These are phyloP conservation scores for Volucella inflata DNA, from an alignment of 2,888 invertebrate species.

Conservation along the genomic window DNA sequence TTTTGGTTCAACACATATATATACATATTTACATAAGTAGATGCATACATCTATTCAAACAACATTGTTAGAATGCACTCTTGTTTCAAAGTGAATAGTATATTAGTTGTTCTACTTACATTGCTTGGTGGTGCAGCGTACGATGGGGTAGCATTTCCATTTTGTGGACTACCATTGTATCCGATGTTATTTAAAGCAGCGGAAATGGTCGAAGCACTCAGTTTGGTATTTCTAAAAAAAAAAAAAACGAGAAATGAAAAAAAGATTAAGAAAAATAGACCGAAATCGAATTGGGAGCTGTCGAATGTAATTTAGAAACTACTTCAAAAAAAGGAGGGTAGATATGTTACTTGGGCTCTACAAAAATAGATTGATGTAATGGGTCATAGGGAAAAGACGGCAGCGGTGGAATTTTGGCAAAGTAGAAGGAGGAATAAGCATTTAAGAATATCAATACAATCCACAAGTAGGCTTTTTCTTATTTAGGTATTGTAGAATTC, in stretches of 20 bases:
- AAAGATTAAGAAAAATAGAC: constrained; percentile 14
- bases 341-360: constrained; percentile 1
- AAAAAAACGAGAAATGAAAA: constrained; percentile 20
- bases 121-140: constrained; percentile 78
- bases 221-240: constrained; percentile 86
- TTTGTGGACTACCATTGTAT: constrained; percentile 82
- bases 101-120: constrained; percentile 79
- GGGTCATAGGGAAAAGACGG: constrained; percentile 16
- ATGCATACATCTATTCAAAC: constrained; percentile 29
- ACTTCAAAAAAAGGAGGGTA: constrained; percentile 34
- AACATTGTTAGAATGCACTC: constrained; percentile 69
- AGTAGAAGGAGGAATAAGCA: too few relatives aligned
- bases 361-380: constrained; percentile 32
- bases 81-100: constrained; percentile 21
- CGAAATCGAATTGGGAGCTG: constrained; percentile 31
- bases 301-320: constrained; percentile 44
- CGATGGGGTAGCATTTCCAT: constrained; percentile 80
- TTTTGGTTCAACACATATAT: constrained; percentile 36
- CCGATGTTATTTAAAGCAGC: constrained; percentile 87
- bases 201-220: constrained; percentile 90
- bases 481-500: too few relatives aligned
- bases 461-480: too few relatives aligned
- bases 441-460: too few relatives aligned
- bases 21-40: constrained; percentile 31
- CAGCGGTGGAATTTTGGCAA: neutral